Evolutionary conservation across 1,140 invertebrate species (phyloP).

Genomic region (Drosophila kurseongensis): DNA sequence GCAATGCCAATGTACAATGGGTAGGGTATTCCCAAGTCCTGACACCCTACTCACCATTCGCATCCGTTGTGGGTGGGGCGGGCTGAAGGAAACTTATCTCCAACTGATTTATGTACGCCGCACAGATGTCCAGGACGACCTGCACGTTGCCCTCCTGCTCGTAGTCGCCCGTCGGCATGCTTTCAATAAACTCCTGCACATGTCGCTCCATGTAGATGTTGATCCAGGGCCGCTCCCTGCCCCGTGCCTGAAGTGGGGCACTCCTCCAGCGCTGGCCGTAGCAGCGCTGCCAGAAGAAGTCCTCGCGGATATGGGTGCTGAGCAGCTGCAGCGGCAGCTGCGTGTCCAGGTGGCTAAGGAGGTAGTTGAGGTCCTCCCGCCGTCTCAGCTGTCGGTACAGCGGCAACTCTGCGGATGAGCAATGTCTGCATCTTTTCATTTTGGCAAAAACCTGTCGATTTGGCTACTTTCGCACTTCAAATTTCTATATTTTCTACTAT

Average conservation of each 20-base stretch:
- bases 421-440: constrained; percentile 11
- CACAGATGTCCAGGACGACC: constrained; percentile 77
- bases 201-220: constrained; percentile 85
- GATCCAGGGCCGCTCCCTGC: constrained; percentile 78
- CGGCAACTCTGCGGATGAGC: constrained; percentile 68
- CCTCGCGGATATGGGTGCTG: constrained; percentile 80
- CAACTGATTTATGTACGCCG: constrained; percentile 80
- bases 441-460: background rate
- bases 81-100: constrained; percentile 80
- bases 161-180: constrained; percentile 83
- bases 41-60: constrained; percentile 62
- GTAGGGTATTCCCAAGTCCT: constrained; percentile 10
- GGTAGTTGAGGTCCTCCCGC: constrained; percentile 82
- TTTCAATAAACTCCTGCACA: constrained; percentile 84
- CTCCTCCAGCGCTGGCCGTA: constrained; percentile 81
- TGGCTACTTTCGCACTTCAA: background rate
- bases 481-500: no score
- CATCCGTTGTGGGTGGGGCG: constrained; percentile 59
- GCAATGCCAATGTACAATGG: background rate
- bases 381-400: constrained; percentile 72
- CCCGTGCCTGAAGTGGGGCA: constrained; percentile 54
- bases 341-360: constrained; percentile 83
- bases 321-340: constrained; percentile 82
- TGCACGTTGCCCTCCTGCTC: constrained; percentile 80
- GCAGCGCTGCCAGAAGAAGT: constrained; percentile 84